Percentiles rank a stretch among this genome's conserved stretches.
Evolutionary conservation across 2,797 vertebrate genomes (phyloP).

Genomic region (Heliangelus exortis): DNA sequence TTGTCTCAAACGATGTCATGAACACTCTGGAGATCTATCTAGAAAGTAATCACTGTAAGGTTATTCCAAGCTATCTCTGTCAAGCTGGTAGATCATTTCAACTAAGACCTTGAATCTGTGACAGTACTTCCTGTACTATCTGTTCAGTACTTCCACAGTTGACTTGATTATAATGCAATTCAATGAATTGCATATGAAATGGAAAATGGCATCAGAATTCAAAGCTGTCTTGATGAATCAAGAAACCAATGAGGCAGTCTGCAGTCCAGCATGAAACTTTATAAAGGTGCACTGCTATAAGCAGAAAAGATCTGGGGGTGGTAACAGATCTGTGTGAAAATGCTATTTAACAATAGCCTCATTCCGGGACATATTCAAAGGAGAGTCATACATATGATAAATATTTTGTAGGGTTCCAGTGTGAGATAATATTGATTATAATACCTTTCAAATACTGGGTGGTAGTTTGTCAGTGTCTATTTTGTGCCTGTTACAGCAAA

Average conservation of each 20-base stretch:
- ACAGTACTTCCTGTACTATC: no score
- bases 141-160: background rate
- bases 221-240: background rate
- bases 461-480: background rate
- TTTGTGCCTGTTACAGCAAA: background rate
- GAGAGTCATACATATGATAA: background rate
- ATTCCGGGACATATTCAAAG: background rate
- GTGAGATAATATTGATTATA: background rate
- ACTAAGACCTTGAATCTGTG: rapidly evolving
- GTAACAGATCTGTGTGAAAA: background rate
- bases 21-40: background rate
- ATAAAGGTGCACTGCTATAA: background rate
- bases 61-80: background rate
- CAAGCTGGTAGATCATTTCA: background rate
- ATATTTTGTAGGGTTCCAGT: background rate
- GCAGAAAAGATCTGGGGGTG: background rate
- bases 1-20: rapidly evolving
- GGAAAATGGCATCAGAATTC: background rate
- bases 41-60: background rate
- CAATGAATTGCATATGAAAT: background rate
- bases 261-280: background rate
- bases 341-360: background rate
- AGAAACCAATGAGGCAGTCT: background rate
- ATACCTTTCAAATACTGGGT: background rate
- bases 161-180: background rate